Evolutionary conservation across 2,113 vertebrate species (phyloP).

Genomic region (Buteo buteo): DNA sequence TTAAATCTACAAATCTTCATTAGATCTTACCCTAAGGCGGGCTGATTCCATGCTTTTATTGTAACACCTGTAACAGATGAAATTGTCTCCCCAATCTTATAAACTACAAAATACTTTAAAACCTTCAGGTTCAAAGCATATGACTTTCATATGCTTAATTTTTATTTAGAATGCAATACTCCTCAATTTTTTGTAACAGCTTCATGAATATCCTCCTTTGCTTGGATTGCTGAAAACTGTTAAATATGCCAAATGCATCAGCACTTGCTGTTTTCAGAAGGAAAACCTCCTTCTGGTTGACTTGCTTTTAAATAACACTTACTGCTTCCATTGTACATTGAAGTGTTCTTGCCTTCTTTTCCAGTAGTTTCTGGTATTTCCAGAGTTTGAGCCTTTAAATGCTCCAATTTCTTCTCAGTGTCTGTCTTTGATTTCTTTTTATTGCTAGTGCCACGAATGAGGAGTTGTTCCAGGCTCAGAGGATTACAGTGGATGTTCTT

Average conservation of each 20-base stretch:
- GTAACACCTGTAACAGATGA: not conserved
- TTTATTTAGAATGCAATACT: not conserved
- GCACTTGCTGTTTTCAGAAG: slow-evolving; percentile 9
- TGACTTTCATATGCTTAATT: not conserved
- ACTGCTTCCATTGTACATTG: not conserved
- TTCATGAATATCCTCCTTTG: not conserved
- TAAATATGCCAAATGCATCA: slow-evolving; percentile 18
- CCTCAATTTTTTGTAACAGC: not conserved
- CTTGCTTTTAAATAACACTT: slow-evolving; percentile 30
- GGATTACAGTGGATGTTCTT: not conserved
- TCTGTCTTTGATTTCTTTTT: not conserved
- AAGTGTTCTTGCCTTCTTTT: slow-evolving; percentile 12
- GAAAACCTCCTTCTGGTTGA: slow-evolving; percentile 15
- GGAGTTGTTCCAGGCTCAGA: not conserved
- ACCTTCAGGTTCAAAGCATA: not conserved
- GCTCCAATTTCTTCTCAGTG: not conserved
- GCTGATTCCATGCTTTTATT: not conserved
- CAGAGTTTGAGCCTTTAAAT: not conserved
- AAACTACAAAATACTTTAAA: not conserved
- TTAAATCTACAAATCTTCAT: not conserved
- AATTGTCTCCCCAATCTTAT: not conserved
- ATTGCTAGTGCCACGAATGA: not conserved
- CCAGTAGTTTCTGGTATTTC: not conserved
- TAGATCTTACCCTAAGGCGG: not conserved
- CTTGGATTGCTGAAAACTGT: not conserved